phyloP scores from a whole-genome alignment of 2,797 vertebrate species.

The Huso huso region DNA sequence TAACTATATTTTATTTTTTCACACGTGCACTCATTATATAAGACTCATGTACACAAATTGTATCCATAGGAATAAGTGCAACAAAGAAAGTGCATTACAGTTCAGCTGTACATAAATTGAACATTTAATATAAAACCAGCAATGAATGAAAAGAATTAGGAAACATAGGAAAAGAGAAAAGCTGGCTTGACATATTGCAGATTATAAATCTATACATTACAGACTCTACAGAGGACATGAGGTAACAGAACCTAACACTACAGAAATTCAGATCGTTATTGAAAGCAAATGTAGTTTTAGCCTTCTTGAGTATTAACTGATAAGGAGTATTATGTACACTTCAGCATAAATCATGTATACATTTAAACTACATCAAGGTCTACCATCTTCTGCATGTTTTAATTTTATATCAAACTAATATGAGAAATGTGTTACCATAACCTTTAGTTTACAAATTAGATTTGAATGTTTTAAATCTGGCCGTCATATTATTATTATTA shows the following conservation, averaged over 20 bases:
- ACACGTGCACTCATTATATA: constrained; percentile 17
- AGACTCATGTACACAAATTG: constrained; percentile 24
- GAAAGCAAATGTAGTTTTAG: background rate
- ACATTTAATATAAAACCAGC: constrained; percentile 31
- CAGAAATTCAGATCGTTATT: background rate
- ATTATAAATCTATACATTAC: constrained; percentile 34
- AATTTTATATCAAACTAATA: background rate
- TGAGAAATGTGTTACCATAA: background rate
- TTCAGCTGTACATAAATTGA: constrained; percentile 43
- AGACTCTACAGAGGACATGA: constrained; percentile 33
- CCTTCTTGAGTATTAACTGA: constrained; percentile 1
- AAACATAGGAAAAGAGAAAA: constrained; percentile 28
- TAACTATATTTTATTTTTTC: constrained; percentile 23
- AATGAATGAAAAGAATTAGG: constrained; percentile 34
- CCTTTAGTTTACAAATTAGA: background rate
- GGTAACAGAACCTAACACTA: constrained; percentile 40
- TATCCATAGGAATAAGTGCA: constrained; percentile 47
- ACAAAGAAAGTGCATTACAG: constrained; percentile 52
- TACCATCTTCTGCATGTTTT: background rate
- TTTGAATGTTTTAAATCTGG: constrained; percentile 5
- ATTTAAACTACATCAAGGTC: background rate
- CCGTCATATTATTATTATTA: background rate
- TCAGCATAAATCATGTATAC: background rate
- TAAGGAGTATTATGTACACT: background rate
- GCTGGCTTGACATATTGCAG: constrained; percentile 73